phyloP scores from a whole-genome alignment of 2,113 vertebrate species.

The Microcebus ravelobensis region DNA sequence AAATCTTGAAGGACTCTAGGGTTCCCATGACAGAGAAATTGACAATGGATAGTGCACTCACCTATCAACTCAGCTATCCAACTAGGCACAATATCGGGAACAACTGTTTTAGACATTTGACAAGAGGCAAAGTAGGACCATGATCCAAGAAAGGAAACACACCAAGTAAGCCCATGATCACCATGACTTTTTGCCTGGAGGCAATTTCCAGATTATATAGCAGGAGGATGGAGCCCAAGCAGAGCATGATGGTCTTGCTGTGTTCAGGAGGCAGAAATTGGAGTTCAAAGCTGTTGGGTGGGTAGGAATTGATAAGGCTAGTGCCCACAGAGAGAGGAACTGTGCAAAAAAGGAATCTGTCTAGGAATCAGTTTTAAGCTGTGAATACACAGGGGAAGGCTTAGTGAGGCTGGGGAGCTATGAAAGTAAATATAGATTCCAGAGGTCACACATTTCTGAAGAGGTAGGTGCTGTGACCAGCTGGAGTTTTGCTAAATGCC shows the following conservation, averaged over 20 bases:
- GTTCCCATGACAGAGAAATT: not conserved
- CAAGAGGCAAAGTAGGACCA: not conserved
- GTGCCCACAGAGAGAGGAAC: not conserved
- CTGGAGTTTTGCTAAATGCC: not conserved
- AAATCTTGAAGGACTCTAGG: not conserved
- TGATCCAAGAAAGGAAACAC: not conserved
- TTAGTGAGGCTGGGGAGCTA: not conserved
- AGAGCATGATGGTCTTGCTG: not conserved
- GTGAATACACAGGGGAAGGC: not conserved
- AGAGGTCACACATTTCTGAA: not conserved
- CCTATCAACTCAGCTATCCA: not conserved
- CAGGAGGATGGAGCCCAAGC: not conserved
- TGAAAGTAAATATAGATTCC: not conserved
- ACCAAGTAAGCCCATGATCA: not conserved
- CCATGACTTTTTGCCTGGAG: not conserved
- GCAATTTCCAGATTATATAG: not conserved
- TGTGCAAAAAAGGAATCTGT: not conserved
- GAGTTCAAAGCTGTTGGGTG: not conserved
- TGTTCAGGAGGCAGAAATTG: not conserved
- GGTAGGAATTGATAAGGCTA: not conserved
- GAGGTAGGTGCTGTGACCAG: not conserved
- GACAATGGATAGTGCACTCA: not conserved
- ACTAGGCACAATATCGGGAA: not conserved
- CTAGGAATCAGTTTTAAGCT: not conserved
- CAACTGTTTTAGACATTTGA: not conserved